Evolutionary conservation across 1,140 invertebrate genomes (phyloP).

Genomic region (Zaprionus davidi): DNA sequence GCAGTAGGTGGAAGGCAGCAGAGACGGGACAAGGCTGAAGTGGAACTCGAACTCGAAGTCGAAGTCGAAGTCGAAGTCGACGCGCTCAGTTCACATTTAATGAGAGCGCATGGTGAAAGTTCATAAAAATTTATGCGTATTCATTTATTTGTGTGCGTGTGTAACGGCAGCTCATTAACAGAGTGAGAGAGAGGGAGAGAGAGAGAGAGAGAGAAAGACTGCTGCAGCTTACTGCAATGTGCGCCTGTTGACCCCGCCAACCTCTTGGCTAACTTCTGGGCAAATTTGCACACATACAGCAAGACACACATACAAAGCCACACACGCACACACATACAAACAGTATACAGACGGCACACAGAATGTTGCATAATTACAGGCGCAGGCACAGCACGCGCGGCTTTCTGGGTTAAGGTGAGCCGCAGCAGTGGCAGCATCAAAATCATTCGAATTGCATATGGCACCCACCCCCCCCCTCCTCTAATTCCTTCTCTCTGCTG

Average conservation of each 20-base stretch:
- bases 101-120: constrained; percentile 56
- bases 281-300: not conserved
- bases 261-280: not conserved
- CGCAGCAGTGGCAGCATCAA: constrained; percentile 22
- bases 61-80: not conserved
- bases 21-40: not conserved
- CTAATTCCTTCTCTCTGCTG: not conserved
- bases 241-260: not conserved
- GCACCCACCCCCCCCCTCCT: not conserved
- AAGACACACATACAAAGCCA: not conserved
- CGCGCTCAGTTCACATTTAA: constrained; percentile 50
- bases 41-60: not conserved
- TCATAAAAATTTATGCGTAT: constrained; percentile 70
- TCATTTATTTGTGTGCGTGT: constrained; percentile 46
- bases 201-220: not conserved
- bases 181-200: not conserved
- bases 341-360: constrained; percentile 21
- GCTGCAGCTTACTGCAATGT: not conserved
- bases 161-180: constrained; percentile 62
- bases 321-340: not conserved
- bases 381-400: constrained; percentile 14
- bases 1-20: not conserved
- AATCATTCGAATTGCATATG: not conserved
- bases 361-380: constrained; percentile 77
- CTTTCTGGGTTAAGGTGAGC: constrained; percentile 63